Percentiles rank a stretch among this genome's conserved stretches.
Evolutionary conservation across 2,888 invertebrate genomes (phyloP).

Genomic region (Phengaris alcon): DNA sequence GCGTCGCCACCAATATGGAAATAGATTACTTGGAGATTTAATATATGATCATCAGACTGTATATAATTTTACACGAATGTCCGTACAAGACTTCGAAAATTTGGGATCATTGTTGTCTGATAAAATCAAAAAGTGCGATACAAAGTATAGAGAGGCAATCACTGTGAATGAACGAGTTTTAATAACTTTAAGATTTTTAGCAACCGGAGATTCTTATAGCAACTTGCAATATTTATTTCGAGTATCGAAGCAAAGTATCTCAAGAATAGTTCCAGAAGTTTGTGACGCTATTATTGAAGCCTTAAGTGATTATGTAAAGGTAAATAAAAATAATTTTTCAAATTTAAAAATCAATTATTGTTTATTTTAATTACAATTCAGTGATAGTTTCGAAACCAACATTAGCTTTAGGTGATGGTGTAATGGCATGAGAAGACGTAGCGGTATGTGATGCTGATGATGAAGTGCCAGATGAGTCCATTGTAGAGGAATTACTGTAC

Average conservation of each 20-base stretch:
- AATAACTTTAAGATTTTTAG: constrained; percentile 21
- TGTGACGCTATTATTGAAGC: no score
- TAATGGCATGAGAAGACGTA: no score
- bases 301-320: no score
- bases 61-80: constrained; percentile 35
- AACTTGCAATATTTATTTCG: background rate
- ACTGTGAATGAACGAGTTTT: background rate
- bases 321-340: no score
- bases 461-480: no score
- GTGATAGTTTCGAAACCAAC: constrained; percentile 29
- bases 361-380: no score
- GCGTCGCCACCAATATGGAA: constrained; percentile 38
- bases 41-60: background rate
- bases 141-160: constrained; percentile 23
- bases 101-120: constrained; percentile 38
- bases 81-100: constrained; percentile 38
- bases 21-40: constrained; percentile 28
- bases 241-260: constrained; percentile 3
- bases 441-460: no score
- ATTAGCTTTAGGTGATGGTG: no score
- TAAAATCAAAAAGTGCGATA: constrained; percentile 34
- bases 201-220: background rate
- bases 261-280: background rate
- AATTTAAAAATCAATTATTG: no score
- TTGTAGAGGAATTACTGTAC: no score